Base-by-base conservation (phyloP, 2,888 invertebrate genomes). In the Brachypalpus laphriformis region DNA sequence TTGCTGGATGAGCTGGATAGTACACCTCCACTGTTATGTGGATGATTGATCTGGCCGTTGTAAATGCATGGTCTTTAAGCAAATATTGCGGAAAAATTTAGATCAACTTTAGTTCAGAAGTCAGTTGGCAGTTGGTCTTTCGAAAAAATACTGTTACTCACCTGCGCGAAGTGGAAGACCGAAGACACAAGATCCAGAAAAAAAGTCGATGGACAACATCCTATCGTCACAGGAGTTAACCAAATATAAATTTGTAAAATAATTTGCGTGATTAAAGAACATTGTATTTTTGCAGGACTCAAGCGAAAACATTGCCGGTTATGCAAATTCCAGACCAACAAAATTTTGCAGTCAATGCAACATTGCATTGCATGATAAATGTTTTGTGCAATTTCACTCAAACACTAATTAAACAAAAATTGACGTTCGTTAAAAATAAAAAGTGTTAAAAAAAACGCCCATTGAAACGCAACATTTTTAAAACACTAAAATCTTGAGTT, bases 11-110 rank as follows among this genome's bases (percentile, higher is more conserved):
- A 47, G 20, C 45, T 20, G 7, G 11, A 31, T 31, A 7, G 31
- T 31, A 31, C 25, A 49, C n/a, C 22, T 49, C 49, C 4, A 49
- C 25, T 47, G 47, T 47, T 47, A 47, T 47, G 47, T 47, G 47
- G 22, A 47, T 47, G 20, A 47, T 20, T 9, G 47, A 47, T 47
- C 22, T 47, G 22, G 9, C 22, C 2, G 11, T 22, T 22, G 18
- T 47, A 3, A 47, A 47, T 47, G 47, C 47, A 11, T 47, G 47
- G 18, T 47, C 47, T 11, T 11, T 47, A 11, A 47, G 47, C 47
- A n/a, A n/a, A n/a, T n/a, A n/a, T n/a, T n/a, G n/a, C n/a, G n/a
- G n/a, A n/a, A n/a, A n/a, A n/a, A n/a, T 18, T 47, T 47, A 47
- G 47, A 47, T 11, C 11, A 47, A 47, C 47, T 47, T 20, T 9